Evolutionary conservation across 2,113 vertebrate species (phyloP).

Genomic region (Chaetura pelagica): DNA sequence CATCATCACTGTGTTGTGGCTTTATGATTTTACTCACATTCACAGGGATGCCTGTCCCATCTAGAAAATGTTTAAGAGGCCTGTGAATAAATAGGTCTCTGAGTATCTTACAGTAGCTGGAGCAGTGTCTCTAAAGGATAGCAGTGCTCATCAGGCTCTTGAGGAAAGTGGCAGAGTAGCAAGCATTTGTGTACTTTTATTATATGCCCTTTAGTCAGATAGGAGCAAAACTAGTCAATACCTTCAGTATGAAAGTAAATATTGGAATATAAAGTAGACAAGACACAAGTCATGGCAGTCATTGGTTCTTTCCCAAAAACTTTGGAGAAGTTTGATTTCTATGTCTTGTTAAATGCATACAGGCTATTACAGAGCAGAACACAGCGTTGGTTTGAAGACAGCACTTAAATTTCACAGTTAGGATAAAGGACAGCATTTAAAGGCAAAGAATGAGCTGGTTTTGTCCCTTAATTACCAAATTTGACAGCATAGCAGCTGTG

Average conservation of each 20-base stretch:
- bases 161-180: background rate
- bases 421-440: background rate
- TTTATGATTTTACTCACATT: background rate
- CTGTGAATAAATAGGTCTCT: background rate
- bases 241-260: background rate
- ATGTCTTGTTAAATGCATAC: background rate
- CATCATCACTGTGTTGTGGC: accelerated
- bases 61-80: background rate
- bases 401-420: background rate
- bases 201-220: background rate
- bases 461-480: background rate
- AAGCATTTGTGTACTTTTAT: background rate
- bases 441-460: background rate
- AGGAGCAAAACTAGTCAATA: background rate
- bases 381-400: background rate
- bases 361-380: background rate
- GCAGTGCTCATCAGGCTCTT: background rate
- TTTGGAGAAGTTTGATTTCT: background rate
- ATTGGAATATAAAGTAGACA: background rate
- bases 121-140: background rate
- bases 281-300: background rate
- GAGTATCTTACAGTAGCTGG: background rate
- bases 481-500: background rate
- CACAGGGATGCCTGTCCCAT: background rate
- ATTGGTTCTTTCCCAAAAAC: background rate